Evolutionary conservation across 2,797 vertebrate genomes (phyloP).

Genomic region (Acrossocheilus fasciatus): DNA sequence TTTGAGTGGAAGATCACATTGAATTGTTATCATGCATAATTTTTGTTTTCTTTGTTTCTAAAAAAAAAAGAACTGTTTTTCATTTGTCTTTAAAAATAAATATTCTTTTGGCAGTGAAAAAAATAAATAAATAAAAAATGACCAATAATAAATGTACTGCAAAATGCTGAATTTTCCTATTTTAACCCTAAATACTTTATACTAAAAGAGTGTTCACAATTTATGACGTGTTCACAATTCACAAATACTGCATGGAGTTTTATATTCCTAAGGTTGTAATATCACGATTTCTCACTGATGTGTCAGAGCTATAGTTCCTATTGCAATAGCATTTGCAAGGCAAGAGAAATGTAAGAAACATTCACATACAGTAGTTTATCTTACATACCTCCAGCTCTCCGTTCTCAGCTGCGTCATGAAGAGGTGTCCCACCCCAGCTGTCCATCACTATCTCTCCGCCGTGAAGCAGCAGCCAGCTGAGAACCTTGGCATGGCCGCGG

Average conservation of each 20-base stretch:
- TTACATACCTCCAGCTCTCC: conserved; percentile 91
- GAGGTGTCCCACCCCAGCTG: conserved; percentile 90
- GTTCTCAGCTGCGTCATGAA: conserved; percentile 94
- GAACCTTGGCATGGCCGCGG: conserved; percentile 93
- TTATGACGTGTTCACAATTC: not conserved
- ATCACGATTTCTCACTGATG: not conserved
- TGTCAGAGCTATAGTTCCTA: not conserved
- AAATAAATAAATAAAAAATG: too few species aligned
- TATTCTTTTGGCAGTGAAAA: too few species aligned
- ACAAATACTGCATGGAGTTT: not conserved
- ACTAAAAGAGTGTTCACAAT: too few species aligned
- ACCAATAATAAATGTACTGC: too few species aligned
- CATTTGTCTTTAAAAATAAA: too few species aligned
- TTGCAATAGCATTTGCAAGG: not conserved
- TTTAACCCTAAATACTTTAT: too few species aligned
- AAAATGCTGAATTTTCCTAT: too few species aligned
- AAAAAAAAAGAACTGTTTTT: too few species aligned
- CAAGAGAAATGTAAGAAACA: not conserved
- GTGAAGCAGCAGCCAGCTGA: conserved; percentile 96
- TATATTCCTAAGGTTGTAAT: not conserved
- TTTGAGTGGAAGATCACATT: too few species aligned
- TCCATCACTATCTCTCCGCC: conserved; percentile 91
- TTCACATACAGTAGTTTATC: conserved; percentile 56
- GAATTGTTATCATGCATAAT: too few species aligned
- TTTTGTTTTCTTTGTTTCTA: too few species aligned